Conservation (phyloP, 1,140 invertebrate genomes). For the Drosophila virilis region DNA sequence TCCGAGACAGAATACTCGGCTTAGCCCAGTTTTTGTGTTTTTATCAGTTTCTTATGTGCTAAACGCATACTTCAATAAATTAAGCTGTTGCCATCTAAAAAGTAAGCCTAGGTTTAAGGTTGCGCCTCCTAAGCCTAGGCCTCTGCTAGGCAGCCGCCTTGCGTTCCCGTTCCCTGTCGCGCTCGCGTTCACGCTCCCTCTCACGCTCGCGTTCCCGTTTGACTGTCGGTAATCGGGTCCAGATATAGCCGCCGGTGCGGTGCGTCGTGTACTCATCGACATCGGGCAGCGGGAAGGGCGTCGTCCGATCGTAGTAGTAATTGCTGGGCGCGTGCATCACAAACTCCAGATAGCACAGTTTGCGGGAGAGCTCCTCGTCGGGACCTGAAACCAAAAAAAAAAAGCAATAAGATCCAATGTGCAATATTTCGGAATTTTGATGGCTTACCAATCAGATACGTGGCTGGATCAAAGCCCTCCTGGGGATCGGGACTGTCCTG, state of each 20-base stretch:
- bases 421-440: too few relatives aligned
- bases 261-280: constrained; percentile 84
- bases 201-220: constrained; percentile 55
- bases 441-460: constrained; percentile 92
- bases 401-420: background rate
- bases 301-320: constrained; percentile 92
- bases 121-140: background rate
- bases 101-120: background rate
- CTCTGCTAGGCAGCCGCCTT: constrained; percentile 31
- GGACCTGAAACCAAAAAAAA: constrained; percentile 87
- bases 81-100: constrained; percentile 24
- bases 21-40: constrained; percentile 6
- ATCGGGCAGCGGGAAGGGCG: constrained; percentile 89
- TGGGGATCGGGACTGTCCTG: constrained; percentile 91
- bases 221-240: constrained; percentile 85
- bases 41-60: constrained; percentile 19
- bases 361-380: constrained; percentile 95
- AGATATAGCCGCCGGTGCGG: constrained; percentile 87
- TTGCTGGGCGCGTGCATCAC: constrained; percentile 96
- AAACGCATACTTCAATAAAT: constrained; percentile 17
- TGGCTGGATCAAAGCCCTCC: constrained; percentile 94
- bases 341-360: constrained; percentile 95
- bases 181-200: constrained; percentile 20
- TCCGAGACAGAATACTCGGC: background rate
- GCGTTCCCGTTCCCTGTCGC: constrained; percentile 2